Evolutionary conservation across 1,140 invertebrate species (phyloP).

Genomic region (Temnothorax nylanderi): DNA sequence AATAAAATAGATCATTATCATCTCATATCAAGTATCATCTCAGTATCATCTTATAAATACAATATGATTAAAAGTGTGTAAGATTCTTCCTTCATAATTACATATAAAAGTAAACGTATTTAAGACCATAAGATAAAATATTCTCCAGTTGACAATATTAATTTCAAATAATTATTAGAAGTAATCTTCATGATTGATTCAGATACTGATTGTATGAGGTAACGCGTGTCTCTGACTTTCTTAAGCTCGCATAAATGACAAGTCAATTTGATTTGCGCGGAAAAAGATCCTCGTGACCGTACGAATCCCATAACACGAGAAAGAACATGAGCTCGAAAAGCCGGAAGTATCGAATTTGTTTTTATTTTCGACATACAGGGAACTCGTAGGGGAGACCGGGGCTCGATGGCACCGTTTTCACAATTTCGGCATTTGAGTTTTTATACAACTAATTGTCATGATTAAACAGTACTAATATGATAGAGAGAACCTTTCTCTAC

Average conservation of each 20-base stretch:
- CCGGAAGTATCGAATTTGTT: constrained; percentile 68
- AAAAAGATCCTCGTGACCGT: background rate
- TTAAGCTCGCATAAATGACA: background rate
- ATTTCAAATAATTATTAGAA: background rate
- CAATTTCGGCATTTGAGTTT: too few relatives aligned
- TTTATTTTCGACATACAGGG: constrained; percentile 66
- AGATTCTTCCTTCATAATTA: background rate
- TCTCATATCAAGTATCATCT: too few relatives aligned
- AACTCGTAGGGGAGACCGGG: too few relatives aligned
- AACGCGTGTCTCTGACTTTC: background rate
- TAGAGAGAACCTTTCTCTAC: too few relatives aligned
- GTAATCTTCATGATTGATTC: background rate
- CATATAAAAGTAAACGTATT: background rate
- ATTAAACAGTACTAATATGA: too few relatives aligned
- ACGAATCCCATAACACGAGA: background rate
- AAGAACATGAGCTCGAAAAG: constrained; percentile 37
- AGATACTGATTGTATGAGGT: background rate
- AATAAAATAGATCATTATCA: background rate
- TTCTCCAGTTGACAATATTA: background rate
- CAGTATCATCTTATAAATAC: background rate
- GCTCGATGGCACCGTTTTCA: too few relatives aligned
- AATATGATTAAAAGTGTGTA: background rate
- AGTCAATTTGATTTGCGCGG: background rate
- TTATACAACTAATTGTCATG: too few relatives aligned
- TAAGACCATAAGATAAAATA: background rate